Evolutionary conservation across 2,797 vertebrate genomes (phyloP).

Genomic region (Anolis apletophallus): DNA sequence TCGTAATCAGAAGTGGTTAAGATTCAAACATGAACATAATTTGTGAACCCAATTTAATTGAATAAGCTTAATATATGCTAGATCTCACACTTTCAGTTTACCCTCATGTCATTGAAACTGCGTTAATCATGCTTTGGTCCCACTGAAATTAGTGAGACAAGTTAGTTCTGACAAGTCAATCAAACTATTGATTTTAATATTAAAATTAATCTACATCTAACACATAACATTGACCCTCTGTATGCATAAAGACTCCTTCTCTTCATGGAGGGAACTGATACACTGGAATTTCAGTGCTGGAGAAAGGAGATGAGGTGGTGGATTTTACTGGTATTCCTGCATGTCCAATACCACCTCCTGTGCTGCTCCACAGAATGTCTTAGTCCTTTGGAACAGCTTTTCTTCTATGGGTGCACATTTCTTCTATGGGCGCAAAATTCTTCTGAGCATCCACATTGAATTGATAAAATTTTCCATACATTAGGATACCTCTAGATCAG

Average conservation of each 20-base stretch:
- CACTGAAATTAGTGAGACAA: not conserved
- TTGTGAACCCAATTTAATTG: not conserved
- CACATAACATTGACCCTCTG: not conserved
- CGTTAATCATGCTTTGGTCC: not conserved
- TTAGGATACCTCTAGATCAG: too few relatives aligned
- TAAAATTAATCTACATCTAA: not conserved
- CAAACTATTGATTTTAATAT: not conserved
- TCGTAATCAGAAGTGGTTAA: not conserved
- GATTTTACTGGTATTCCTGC: not conserved
- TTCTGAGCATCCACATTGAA: not conserved
- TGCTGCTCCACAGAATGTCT: not conserved
- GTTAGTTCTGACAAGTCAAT: not conserved
- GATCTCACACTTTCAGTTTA: not conserved
- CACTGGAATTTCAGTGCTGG: not conserved
- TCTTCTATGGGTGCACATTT: too few relatives aligned
- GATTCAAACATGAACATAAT: not conserved
- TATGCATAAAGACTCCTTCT: not conserved
- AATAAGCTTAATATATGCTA: not conserved
- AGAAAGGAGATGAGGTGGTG: not conserved
- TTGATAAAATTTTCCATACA: not conserved
- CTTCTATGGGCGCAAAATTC: not conserved
- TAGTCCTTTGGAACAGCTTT: not conserved
- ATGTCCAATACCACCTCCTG: not conserved
- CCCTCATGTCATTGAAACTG: not conserved
- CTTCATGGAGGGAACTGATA: not conserved